Base-by-base conservation (phyloP, 1,140 invertebrate species). In the Papilio aristodemus region DNA sequence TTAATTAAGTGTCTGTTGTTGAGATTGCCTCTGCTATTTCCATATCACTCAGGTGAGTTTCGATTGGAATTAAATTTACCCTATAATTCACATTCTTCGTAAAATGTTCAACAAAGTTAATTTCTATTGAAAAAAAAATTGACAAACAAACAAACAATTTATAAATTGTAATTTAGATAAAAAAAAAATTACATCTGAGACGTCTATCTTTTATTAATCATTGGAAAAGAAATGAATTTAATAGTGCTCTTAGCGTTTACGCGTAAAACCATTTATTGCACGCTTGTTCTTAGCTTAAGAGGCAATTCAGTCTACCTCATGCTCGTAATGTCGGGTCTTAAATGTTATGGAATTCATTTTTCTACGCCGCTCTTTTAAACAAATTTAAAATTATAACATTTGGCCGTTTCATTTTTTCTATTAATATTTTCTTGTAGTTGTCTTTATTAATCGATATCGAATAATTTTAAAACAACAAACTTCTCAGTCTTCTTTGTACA, bases 211-310 rank as follows among this genome's bases (percentile, higher is more conserved):
- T 54, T 54, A 54, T 46, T n/a, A n/a, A n/a, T 46, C 14, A 43
- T 14, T 14, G 13, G n/a, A 36, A 60, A 17, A 37, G 32, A 14
- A 17, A 38, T 38, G 9, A 19, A 60, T 38, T 14, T 60, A 60
- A 60, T 10, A 36, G 32, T 36, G 32, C 38, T 37, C 27, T 60
- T 60, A 19, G 17, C 58, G n/a, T 36, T 32, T 60, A 17, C 2
- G n/a, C 58, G 14, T 62, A n/a, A 62, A 62, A 39, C 32, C 2
- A 19, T 60, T 60, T 60, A 38, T 38, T 38, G 59, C 37, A 22
- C 14, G 11, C 59, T 38, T 9, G 4, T 36, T 19, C 59, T 39
- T 4, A 22, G 17, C 9, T 22, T 54, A 8, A 22, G 46, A 25
- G 22, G 10, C 46, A 22, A 46, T 46, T 54, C 10, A 11, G 46